These are phyloP conservation scores for Nephrotoma guestfalica DNA, from an alignment of 2,888 invertebrate genomes.

Conservation along the genomic window DNA sequence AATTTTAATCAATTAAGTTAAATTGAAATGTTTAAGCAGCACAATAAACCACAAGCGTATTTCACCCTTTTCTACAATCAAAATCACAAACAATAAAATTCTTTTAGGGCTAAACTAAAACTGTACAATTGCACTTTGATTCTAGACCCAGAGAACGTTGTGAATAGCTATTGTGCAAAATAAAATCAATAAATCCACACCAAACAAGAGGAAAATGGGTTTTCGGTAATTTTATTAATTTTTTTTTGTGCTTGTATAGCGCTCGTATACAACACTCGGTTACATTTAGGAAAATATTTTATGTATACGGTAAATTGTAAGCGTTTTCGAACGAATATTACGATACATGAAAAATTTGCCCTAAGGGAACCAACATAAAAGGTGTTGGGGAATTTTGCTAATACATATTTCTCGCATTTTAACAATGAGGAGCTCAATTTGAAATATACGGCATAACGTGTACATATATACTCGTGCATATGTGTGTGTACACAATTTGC, in stretches of 20 bases:
- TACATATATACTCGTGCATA: background rate
- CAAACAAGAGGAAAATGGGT: background rate
- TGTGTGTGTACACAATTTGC: background rate
- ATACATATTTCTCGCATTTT: background rate
- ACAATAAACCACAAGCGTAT: too few species aligned
- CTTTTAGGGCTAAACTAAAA: too few species aligned
- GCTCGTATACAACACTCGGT: background rate
- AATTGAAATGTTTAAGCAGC: too few species aligned
- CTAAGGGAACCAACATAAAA: background rate
- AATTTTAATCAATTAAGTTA: too few species aligned
- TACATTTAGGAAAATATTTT: background rate
- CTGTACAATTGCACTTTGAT: too few species aligned
- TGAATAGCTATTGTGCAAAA: background rate
- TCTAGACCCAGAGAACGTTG: too few species aligned
- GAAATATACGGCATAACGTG: background rate
- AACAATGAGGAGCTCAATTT: background rate
- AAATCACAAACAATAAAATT: too few species aligned
- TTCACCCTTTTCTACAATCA: too few species aligned
- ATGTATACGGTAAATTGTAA: background rate
- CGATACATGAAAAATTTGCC: background rate
- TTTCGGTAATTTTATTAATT: background rate
- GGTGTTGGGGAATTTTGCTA: background rate
- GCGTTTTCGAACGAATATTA: background rate
- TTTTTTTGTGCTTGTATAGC: background rate
- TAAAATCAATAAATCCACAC: background rate